Conservation (phyloP, 2,113 vertebrate genomes). For the Asarcornis scutulata region DNA sequence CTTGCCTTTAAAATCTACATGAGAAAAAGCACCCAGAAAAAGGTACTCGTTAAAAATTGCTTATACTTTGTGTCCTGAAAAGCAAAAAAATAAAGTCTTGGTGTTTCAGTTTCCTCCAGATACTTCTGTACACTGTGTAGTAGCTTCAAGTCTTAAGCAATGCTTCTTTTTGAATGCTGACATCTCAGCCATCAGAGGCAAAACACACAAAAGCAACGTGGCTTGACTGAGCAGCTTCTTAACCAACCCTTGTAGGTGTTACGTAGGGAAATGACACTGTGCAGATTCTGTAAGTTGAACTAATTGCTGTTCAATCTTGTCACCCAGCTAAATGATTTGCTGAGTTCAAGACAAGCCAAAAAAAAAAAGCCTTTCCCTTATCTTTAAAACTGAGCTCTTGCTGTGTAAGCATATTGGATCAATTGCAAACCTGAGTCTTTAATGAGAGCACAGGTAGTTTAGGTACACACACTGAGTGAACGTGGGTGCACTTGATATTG, state of each 20-base stretch:
- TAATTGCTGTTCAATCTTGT: neutral
- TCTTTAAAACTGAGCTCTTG: neutral
- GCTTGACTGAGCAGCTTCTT: neutral
- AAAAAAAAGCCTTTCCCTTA: neutral
- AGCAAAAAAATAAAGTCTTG: neutral
- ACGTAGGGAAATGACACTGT: neutral
- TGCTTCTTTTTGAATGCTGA: neutral
- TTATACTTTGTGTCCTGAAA: neutral
- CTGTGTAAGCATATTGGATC: neutral
- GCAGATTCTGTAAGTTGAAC: neutral
- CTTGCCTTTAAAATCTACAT: constrained; percentile 88
- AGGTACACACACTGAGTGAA: neutral
- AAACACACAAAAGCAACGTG: neutral
- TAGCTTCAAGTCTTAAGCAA: neutral
- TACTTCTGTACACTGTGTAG: neutral
- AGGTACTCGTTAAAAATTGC: constrained; percentile 71
- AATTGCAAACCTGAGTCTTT: neutral
- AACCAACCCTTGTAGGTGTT: rapidly evolving
- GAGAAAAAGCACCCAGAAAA: constrained; percentile 85
- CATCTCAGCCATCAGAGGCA: neutral
- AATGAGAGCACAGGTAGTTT: neutral
- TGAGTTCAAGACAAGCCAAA: neutral
- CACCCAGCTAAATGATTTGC: neutral
- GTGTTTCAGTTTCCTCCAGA: neutral
- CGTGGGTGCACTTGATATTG: neutral